phyloP scores from a whole-genome alignment of 2,888 invertebrate genomes.

The Baccha elongata region DNA sequence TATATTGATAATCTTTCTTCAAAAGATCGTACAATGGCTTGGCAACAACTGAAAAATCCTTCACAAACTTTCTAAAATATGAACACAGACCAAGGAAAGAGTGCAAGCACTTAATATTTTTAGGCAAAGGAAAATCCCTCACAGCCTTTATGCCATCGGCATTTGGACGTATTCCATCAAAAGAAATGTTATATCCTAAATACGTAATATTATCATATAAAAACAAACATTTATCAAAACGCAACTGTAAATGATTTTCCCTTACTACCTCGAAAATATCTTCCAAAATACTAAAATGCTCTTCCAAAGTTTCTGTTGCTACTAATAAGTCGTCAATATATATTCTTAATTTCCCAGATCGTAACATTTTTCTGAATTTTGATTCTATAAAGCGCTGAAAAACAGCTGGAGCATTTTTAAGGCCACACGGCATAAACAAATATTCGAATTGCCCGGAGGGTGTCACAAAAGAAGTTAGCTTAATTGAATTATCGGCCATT shows the following conservation, averaged over 20 bases:
- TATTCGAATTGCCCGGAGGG: too few species aligned
- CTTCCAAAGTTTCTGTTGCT: not conserved
- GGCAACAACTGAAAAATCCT: not conserved
- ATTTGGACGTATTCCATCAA: slow-evolving; percentile 3
- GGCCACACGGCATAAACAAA: too few species aligned
- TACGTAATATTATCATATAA: slow-evolving; percentile 4
- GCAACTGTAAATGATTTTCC: not conserved
- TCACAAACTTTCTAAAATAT: not conserved
- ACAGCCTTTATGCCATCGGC: not conserved
- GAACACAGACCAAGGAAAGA: not conserved
- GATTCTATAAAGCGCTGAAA: too few species aligned
- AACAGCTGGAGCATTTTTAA: too few species aligned
- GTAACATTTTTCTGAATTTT: too few species aligned
- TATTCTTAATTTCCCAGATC: not conserved
- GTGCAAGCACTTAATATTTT: not conserved
- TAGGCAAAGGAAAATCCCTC: not conserved
- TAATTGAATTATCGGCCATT: too few species aligned
- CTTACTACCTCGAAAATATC: not conserved
- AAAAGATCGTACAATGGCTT: not conserved
- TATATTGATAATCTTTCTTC: not conserved
- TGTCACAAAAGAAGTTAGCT: too few species aligned
- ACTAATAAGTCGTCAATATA: not conserved
- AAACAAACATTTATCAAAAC: too few species aligned
- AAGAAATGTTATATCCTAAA: slow-evolving; percentile 6
- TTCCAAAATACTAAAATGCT: not conserved